Evolutionary conservation across 2,888 invertebrate species (phyloP), one percentile per base, ranked within the genome.

Genomic region (Nezara viridula): DNA sequence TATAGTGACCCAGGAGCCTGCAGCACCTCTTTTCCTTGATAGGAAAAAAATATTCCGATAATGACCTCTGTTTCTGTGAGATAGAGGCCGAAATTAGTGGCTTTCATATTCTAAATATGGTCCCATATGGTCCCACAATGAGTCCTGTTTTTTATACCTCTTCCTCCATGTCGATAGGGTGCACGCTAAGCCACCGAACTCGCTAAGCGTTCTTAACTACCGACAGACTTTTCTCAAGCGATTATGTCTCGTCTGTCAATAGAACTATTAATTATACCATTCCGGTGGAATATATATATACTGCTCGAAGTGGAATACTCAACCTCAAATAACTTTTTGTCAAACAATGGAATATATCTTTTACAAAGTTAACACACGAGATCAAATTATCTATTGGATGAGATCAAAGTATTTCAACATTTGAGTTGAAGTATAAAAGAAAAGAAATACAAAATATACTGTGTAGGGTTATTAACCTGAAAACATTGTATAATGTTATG

Each of bases 41-140:
- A 73, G 16, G 37, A 73, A 55, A 50, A 66, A 73, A 73, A 81
- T 81, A 44, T 81, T n/a, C n/a, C n/a, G 4, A 44, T 81, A 81
- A 81, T 81, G n/a, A n/a, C n/a, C 37, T 40, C 81, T 81, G 81
- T 47, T 81, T 81, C 81, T 81, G 81, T 81, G 24, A 47, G 44
- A 81, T 81, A 47, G 81, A 14, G 16, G 24, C 81, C 81, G 44
- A 81, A 81, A 81, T 81, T 81, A 81, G 81, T 40, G 81, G n/a
- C 86, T 86, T 86, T 86, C 52, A 86, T 86, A 86, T 86, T 86
- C 86, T 86, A 60, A 86, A 55, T 81, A 44, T 55, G 52, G 55
- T 55, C 86, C 86, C 86, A 86, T 86, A 86, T 86, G 86, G 86
- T 55, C 55, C 37, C n/a, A 86, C 86, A 86, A 86, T 86, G n/a